phyloP scores from a whole-genome alignment of 1,140 invertebrate genomes.

The Elysia chlorotica region DNA sequence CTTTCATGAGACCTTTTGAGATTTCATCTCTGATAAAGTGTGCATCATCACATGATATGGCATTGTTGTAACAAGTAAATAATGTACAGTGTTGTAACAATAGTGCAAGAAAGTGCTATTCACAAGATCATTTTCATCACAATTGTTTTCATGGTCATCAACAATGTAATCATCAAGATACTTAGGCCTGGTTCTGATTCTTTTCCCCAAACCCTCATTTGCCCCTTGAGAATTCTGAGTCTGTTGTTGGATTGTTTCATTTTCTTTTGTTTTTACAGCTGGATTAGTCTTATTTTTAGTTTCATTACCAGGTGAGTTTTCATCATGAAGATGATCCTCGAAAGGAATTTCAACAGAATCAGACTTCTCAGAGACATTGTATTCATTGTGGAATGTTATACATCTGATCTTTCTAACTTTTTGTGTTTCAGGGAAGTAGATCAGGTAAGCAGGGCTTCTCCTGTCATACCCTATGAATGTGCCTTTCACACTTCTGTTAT shows the following conservation, averaged over 20 bases:
- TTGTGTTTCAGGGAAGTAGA: constrained; percentile 4
- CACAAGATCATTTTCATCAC: constrained; percentile 3
- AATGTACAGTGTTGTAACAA: background rate
- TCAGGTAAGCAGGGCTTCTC: background rate
- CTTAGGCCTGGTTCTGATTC: background rate
- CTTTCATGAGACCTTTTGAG: too few species aligned
- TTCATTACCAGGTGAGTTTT: background rate
- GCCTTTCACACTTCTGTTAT: constrained; percentile 15
- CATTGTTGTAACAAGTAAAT: too few species aligned
- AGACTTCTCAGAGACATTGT: background rate
- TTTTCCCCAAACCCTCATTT: background rate
- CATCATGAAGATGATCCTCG: background rate
- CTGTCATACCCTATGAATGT: background rate
- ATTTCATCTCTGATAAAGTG: too few species aligned
- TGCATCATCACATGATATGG: too few species aligned
- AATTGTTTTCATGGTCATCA: background rate
- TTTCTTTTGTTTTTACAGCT: background rate
- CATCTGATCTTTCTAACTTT: constrained; percentile 11
- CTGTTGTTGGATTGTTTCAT: background rate
- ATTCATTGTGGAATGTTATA: constrained; percentile 1
- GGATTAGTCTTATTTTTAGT: background rate
- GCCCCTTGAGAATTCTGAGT: background rate
- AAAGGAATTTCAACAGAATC: background rate
- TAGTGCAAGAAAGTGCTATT: background rate
- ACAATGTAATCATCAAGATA: constrained; percentile 7